A percentile compares a stretch with the other conserved stretches of the same genome.
These are phyloP conservation scores for Drosophila pseudoobscura DNA, from an alignment of 1,140 invertebrate genomes.

Conservation along the genomic window DNA sequence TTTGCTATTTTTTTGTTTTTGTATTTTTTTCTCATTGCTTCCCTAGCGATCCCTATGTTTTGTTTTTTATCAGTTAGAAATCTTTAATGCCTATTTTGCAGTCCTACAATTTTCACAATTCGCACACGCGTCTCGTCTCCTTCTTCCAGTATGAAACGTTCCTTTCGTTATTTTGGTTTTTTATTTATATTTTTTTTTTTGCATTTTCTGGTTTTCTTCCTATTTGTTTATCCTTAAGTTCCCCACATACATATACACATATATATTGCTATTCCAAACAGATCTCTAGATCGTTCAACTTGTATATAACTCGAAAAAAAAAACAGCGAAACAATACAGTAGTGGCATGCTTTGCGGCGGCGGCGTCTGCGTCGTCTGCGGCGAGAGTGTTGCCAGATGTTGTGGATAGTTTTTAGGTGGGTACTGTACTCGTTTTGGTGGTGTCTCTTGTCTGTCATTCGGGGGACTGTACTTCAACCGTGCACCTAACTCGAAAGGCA, in stretches of 20 bases:
- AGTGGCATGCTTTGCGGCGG: constrained; percentile 33
- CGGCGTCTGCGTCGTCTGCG: constrained; percentile 25
- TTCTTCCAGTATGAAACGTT: constrained; percentile 44
- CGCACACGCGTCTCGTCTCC: too few species aligned
- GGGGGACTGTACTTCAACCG: constrained; percentile 18
- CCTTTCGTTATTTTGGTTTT: constrained; percentile 14
- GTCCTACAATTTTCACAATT: constrained; percentile 52
- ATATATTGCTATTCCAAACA: constrained; percentile 55
- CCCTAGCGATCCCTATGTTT: constrained; percentile 25
- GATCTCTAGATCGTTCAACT: constrained; percentile 48
- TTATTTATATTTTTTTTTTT: constrained; percentile 7
- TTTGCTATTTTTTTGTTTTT: constrained; percentile 44
- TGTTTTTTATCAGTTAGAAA: constrained; percentile 58
- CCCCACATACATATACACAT: constrained; percentile 20
- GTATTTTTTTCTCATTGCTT: constrained; percentile 25
- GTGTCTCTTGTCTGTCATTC: constrained; percentile 1
- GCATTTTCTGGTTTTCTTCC: background rate
- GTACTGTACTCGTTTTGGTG: constrained; percentile 29
- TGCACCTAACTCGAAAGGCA: background rate
- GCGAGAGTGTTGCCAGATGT: constrained; percentile 12
- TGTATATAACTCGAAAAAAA: constrained; percentile 17
- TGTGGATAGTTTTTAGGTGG: constrained; percentile 25
- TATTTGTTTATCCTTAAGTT: background rate
- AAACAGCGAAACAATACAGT: constrained; percentile 5
- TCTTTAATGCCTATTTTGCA: constrained; percentile 57